Evolutionary conservation across 1,140 invertebrate genomes (phyloP).

Genomic region (Ptiloglossa arizonensis): DNA sequence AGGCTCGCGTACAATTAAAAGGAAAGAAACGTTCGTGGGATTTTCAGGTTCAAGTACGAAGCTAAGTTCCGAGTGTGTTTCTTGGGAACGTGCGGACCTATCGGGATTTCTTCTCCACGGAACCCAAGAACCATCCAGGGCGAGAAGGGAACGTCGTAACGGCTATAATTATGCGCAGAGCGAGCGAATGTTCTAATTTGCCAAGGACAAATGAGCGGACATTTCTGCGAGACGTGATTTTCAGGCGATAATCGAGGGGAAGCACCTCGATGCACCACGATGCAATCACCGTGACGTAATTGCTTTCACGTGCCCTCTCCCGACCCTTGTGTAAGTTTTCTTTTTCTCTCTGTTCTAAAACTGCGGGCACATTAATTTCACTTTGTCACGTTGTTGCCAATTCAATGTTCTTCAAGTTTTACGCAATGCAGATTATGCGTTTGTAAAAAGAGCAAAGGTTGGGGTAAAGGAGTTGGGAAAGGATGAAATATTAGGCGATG

Average conservation of each 20-base stretch:
- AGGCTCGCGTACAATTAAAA: background rate
- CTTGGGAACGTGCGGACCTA: constrained; percentile 48
- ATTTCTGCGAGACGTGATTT: constrained; percentile 46
- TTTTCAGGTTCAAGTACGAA: constrained; percentile 55
- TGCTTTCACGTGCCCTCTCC: constrained; percentile 32
- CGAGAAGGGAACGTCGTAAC: constrained; percentile 60
- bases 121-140: constrained; percentile 43
- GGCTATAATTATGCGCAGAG: constrained; percentile 62
- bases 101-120: constrained; percentile 12
- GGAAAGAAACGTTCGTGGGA: constrained; percentile 30
- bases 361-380: constrained; percentile 21
- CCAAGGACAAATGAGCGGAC: constrained; percentile 66
- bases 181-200: constrained; percentile 72
- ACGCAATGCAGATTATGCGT: background rate
- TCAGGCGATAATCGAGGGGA: constrained; percentile 44
- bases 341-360: background rate
- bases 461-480: background rate
- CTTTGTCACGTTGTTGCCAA: constrained; percentile 20
- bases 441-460: background rate
- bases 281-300: constrained; percentile 48
- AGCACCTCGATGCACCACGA: constrained; percentile 34
- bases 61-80: background rate
- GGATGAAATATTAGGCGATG: background rate
- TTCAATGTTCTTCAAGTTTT: constrained; percentile 24
- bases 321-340: constrained; percentile 33